Evolutionary conservation across 2,797 vertebrate species (phyloP).

Genomic region (Picus viridis): DNA sequence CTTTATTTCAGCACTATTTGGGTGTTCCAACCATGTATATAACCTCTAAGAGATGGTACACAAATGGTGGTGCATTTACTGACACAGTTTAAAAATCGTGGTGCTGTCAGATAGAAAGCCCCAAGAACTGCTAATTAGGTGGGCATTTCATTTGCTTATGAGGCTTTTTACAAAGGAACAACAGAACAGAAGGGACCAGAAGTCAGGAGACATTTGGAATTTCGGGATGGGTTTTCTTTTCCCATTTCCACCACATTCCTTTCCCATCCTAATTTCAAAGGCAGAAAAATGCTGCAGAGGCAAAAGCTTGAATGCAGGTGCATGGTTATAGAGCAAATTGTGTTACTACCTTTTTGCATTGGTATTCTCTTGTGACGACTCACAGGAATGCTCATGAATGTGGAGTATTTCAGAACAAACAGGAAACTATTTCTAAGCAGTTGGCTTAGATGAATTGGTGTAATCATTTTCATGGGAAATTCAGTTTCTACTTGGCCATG

Average conservation of each 20-base stretch:
- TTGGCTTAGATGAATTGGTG: neutral
- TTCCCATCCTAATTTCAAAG: neutral
- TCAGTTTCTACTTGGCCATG: neutral
- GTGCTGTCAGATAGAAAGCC: neutral
- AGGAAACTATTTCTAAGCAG: neutral
- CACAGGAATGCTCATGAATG: neutral
- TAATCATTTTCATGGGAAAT: neutral
- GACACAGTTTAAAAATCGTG: neutral
- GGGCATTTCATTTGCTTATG: neutral
- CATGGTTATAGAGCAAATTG: neutral
- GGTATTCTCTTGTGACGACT: neutral
- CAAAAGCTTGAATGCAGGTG: neutral
- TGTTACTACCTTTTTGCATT: neutral
- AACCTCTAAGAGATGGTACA: neutral
- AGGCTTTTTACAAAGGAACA: neutral
- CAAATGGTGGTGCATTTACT: neutral
- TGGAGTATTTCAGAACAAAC: neutral
- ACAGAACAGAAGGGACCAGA: neutral
- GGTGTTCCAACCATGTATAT: neutral
- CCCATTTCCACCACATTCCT: neutral
- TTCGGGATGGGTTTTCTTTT: neutral
- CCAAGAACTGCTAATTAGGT: neutral
- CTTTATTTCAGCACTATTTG: neutral
- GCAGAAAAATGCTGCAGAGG: neutral
- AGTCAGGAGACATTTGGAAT: neutral